Base-by-base conservation (phyloP, 2,113 vertebrate genomes). In the Macrotus californicus region DNA sequence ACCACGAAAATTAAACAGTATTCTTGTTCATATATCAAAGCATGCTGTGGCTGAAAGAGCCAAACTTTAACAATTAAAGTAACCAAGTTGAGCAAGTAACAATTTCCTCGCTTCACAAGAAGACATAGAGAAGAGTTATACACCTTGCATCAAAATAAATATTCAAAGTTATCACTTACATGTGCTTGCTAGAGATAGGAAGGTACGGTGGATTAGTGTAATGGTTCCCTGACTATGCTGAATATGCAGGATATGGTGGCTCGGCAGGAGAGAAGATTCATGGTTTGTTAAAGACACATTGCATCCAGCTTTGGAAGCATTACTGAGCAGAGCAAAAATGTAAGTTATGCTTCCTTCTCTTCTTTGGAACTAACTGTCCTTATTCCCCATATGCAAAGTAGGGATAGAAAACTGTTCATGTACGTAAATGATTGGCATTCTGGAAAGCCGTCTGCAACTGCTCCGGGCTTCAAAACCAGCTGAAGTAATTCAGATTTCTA, bases 101-200 rank as follows among this genome's bases (percentile, higher is more conserved):
- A 96, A 88, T 96, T 93, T 94, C 81, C 75, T 93, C 14, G 0
- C 93, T 97, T 79, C 22, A 93, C 64, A 22, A 79, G 39, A 75
- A 95, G 93, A 90, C 81, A 95, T 91, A 96, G 86, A 97, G 96
- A 97, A 97, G 88, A 97, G 97, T 97, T 97, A 97, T 92, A 95
- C 29, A 97, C 70, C 50, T 96, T 96, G 85, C 66, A 96, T 96
- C 95, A 97, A 97, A 98, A 98, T 97, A 98, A 98, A 98, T 97
- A 98, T 97, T 97, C 69, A 8, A 97, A 97, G 95, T 92, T 98
- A 98, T 98, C 94, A 95, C 87, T 98, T 97, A 95, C 94, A 98
- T 98, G 96, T 98, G 98, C 97, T 98, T 97, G 94, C 94, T 97
- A 96, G 97, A 98, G 98, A 98, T 98, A 98, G 80, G 97, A 98